Evolutionary conservation across 2,113 vertebrate genomes (phyloP), one percentile per base, ranked within the genome.

Genomic region (Crotalus tigris): DNA sequence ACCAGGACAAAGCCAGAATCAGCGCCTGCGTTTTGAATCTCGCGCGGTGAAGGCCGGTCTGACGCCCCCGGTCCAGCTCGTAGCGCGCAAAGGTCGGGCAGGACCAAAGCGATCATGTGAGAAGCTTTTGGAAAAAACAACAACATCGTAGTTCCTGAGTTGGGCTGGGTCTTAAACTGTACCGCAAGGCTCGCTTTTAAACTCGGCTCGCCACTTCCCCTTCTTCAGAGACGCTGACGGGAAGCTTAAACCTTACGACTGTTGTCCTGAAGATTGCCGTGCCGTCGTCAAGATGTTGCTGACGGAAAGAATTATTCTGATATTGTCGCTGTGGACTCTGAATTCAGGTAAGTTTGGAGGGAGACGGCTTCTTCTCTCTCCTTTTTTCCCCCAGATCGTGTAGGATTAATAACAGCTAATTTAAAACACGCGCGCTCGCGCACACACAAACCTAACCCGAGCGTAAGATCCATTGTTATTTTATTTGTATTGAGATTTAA

Each of bases 321-420:
- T 39, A 85, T 1, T 87, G 23, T 89, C 19, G 58, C 55, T 94
- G 88, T 10, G 49, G 85, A 24, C 46, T 29, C 59, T 93, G 93
- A 91, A 85, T 0, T 92, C 91, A 91, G 95, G 95, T 95, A 93
- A 1, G 57, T 44, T 33, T 53, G 7, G 2, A 59, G 54, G 29
- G 19, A 61, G 24, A 2, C 0, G 1, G 8, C 6, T 39, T 55
- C 4, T 33, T 9, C 33, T 11, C 17, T 11, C 21, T 7, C 55
- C 19, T 15, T 7, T 49, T 46, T 46, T 5, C n/a, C 29, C 29
- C 12, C 26, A 23, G 5, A 9, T 11, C 19, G 2, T 26, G 12
- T 12, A 10, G 3, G 17, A 15, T 39, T 81, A 39, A 33, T 39
- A 19, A 39, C 5, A 81, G 33, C 33, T 81, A 1, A 75, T 39